These are phyloP conservation scores for Battus philenor DNA, from an alignment of 1,140 invertebrate species.

Conservation along the genomic window DNA sequence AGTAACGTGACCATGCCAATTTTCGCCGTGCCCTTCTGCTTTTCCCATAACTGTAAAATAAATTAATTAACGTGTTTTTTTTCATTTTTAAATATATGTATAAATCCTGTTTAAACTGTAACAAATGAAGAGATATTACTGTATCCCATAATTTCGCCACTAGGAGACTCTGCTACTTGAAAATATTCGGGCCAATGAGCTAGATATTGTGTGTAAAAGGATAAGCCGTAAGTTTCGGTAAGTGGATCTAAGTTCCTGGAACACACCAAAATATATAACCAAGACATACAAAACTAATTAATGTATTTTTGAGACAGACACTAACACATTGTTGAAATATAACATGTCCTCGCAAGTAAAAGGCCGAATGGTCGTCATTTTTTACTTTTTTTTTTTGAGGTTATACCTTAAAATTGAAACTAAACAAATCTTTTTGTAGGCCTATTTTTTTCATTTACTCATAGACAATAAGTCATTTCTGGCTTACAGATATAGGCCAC, in stretches of 20 bases:
- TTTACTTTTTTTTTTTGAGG: too few relatives aligned
- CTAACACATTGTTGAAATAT: slow-evolving; percentile 97
- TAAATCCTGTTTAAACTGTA: too few relatives aligned
- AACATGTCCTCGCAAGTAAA: slow-evolving; percentile 97
- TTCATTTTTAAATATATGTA: too few relatives aligned
- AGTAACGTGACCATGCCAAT: slow-evolving; percentile 99
- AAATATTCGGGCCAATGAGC: slow-evolving; percentile 99
- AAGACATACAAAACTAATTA: slow-evolving; percentile 4
- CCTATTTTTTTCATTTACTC: too few relatives aligned
- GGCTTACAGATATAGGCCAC: too few relatives aligned
- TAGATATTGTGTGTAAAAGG: slow-evolving; percentile 98
- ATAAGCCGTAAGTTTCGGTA: slow-evolving; percentile 98
- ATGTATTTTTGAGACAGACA: slow-evolving; percentile 20
- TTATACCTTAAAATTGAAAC: too few relatives aligned
- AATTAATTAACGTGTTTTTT: too few relatives aligned
- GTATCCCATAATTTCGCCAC: slow-evolving; percentile 98
- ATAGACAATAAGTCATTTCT: too few relatives aligned
- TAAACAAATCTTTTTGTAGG: too few relatives aligned
- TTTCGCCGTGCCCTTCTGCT: slow-evolving; percentile 94
- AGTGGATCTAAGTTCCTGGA: slow-evolving; percentile 96
- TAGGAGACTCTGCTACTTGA: slow-evolving; percentile 95
- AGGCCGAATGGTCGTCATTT: slow-evolving; percentile 94
- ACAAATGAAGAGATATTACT: slow-evolving; percentile 88
- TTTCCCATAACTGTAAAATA: slow-evolving; percentile 96
- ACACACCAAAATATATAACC: slow-evolving; percentile 36